Percentiles rank a stretch among this genome's conserved stretches.
These are phyloP conservation scores for Ophioninae sp. DNA, from an alignment of 2,888 invertebrate species.

Conservation along the genomic window DNA sequence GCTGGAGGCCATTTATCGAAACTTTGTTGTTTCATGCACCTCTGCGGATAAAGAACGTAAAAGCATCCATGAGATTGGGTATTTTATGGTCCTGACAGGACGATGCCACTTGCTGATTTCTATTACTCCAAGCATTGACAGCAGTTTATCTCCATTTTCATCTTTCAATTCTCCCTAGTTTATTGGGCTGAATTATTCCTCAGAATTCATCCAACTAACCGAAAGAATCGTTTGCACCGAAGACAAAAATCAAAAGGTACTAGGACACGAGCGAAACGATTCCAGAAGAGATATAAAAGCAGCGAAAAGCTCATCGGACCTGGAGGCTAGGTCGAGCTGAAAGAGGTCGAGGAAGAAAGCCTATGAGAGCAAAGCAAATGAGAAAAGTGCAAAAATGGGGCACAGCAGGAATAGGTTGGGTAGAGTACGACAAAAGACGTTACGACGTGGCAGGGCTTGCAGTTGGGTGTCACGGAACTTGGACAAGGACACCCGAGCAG, in stretches of 20 bases:
- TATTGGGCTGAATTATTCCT: not conserved
- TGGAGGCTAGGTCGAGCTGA: not conserved
- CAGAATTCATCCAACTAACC: not conserved
- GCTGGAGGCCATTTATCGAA: too few relatives aligned
- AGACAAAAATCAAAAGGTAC: not conserved
- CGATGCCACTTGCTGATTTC: too few relatives aligned
- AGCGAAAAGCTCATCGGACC: not conserved
- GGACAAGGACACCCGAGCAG: constrained; percentile 27
- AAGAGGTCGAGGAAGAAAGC: constrained; percentile 2
- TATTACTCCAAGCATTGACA: not conserved
- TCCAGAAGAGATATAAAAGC: not conserved
- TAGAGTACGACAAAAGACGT: constrained; percentile 27
- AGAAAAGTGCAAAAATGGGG: not conserved
- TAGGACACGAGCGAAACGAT: not conserved
- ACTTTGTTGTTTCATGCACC: too few relatives aligned
- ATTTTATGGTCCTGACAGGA: too few relatives aligned
- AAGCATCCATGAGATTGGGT: too few relatives aligned
- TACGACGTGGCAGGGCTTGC: constrained; percentile 15
- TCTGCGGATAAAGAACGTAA: too few relatives aligned
- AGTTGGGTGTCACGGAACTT: constrained; percentile 31
- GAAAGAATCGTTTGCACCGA: not conserved
- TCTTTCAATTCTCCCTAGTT: not conserved
- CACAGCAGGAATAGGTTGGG: not conserved
- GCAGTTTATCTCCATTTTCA: not conserved
- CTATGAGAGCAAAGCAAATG: not conserved